phyloP scores from a whole-genome alignment of 2,888 invertebrate genomes.

The Noctua janthina region DNA sequence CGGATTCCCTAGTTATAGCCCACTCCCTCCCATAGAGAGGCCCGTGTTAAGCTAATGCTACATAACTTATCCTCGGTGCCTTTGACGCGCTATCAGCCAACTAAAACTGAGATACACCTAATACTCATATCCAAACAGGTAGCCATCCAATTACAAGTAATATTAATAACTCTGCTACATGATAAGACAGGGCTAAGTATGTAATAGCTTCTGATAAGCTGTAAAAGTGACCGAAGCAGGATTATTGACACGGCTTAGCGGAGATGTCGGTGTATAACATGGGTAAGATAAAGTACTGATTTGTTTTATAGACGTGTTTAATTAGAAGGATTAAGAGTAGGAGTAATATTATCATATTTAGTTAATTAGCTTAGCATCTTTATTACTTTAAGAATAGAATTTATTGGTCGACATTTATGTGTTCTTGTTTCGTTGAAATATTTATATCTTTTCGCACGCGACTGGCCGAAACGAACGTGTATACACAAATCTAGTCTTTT shows the following conservation, averaged over 20 bases:
- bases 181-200: conserved; percentile 34
- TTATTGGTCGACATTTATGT: background rate
- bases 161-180: conserved; percentile 48
- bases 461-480: background rate
- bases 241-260: conserved; percentile 22
- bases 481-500: background rate
- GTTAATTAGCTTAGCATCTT: conserved; percentile 24
- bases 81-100: conserved; percentile 32
- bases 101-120: conserved; percentile 19
- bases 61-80: conserved; percentile 3
- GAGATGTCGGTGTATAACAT: conserved; percentile 17
- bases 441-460: background rate
- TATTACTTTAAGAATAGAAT: conserved; percentile 22
- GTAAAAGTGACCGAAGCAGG: conserved; percentile 15
- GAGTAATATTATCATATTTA: conserved; percentile 7
- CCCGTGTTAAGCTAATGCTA: background rate
- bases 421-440: background rate
- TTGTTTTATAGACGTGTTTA: conserved; percentile 31
- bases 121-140: conserved; percentile 34
- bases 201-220: conserved; percentile 42
- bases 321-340: conserved; percentile 30
- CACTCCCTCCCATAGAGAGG: background rate
- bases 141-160: conserved; percentile 43
- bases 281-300: conserved; percentile 40
- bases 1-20: background rate